A percentile compares a stretch with the other conserved stretches of the same genome.
Evolutionary conservation across 2,113 vertebrate species (phyloP).

Genomic region (Rhinolophus sinicus): DNA sequence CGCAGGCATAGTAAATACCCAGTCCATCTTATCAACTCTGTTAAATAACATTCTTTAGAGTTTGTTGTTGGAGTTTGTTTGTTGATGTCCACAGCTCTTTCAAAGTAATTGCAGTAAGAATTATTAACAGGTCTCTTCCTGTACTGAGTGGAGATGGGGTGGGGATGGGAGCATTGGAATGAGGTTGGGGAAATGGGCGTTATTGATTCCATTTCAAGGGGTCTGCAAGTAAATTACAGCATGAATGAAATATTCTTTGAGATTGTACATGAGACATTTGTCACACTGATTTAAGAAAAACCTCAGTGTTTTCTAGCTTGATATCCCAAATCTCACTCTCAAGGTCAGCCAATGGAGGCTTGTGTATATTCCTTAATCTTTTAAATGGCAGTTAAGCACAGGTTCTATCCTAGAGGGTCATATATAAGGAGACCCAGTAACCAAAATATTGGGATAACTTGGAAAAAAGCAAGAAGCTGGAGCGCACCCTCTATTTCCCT

Average conservation of each 20-base stretch:
- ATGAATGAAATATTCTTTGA: neutral
- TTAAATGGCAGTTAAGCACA: neutral
- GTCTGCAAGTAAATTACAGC: neutral
- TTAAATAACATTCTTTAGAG: neutral
- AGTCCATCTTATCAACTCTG: neutral
- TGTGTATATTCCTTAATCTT: neutral
- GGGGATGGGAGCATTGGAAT: neutral
- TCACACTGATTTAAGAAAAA: constrained; percentile 15
- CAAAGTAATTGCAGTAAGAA: constrained; percentile 16
- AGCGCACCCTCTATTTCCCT: neutral
- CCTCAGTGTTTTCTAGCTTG: neutral
- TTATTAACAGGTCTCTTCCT: constrained; percentile 5
- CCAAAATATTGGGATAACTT: neutral
- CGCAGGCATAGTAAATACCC: neutral
- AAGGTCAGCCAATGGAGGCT: neutral
- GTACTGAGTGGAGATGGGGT: neutral
- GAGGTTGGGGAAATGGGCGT: neutral
- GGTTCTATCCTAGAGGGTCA: neutral
- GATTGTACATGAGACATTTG: neutral
- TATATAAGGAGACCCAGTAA: neutral
- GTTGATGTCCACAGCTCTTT: neutral
- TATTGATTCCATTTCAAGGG: neutral
- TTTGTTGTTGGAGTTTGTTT: constrained; percentile 17
- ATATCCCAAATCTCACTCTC: neutral
- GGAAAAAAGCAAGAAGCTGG: neutral